These are phyloP conservation scores for Hoplodrina ambigua DNA, from an alignment of 2,888 invertebrate genomes.

Conservation along the genomic window DNA sequence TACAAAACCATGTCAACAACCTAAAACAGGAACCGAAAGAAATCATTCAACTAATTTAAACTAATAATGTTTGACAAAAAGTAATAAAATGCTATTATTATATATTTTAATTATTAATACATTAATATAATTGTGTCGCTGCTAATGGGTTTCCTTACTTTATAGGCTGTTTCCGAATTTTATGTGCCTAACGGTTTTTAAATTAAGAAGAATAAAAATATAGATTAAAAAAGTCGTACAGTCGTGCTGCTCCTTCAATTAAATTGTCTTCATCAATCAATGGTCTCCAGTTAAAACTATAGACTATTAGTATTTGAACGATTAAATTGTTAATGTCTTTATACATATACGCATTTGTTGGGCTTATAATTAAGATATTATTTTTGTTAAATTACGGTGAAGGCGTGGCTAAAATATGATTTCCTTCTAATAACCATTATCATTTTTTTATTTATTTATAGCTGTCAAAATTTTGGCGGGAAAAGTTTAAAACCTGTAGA, in stretches of 20 bases:
- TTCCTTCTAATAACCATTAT: constrained; percentile 3
- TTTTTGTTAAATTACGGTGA: constrained; percentile 16
- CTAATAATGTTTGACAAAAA: constrained; percentile 38
- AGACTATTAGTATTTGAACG: constrained; percentile 25
- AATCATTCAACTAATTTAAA: constrained; percentile 43
- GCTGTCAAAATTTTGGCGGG: not conserved
- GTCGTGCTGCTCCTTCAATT: constrained; percentile 39
- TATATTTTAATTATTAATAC: constrained; percentile 26
- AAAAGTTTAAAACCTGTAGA: not conserved
- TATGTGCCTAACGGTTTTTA: constrained; percentile 47
- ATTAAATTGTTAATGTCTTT: constrained; percentile 40
- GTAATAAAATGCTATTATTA: constrained; percentile 38
- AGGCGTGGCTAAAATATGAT: constrained; percentile 30
- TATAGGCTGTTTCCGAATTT: constrained; percentile 27
- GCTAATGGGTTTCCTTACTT: constrained; percentile 49
- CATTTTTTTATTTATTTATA: not conserved
- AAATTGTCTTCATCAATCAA: constrained; percentile 61
- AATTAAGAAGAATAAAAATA: constrained; percentile 38
- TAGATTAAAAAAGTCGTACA: constrained; percentile 32
- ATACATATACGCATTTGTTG: constrained; percentile 49
- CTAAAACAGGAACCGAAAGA: constrained; percentile 23
- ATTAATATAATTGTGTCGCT: constrained; percentile 25
- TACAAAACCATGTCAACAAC: constrained; percentile 41
- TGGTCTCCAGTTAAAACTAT: constrained; percentile 17
- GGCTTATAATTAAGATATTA: constrained; percentile 46